Percentiles rank a stretch among this genome's conserved stretches.
phyloP scores from a whole-genome alignment of 2,888 invertebrate species.

The Lutraria lutraria region DNA sequence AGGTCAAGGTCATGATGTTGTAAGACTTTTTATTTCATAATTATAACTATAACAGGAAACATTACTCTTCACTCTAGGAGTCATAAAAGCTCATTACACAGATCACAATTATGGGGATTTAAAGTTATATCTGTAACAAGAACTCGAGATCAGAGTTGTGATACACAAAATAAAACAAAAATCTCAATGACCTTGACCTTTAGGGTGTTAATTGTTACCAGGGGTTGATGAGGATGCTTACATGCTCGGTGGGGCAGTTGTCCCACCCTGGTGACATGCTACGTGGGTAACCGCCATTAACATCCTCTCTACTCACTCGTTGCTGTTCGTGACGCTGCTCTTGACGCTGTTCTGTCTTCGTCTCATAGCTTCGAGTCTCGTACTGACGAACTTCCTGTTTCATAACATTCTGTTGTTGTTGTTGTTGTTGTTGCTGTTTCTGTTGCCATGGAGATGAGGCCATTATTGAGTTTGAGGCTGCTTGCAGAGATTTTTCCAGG shows the following conservation, averaged over 20 bases:
- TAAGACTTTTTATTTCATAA: too few relatives aligned
- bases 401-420: constrained; percentile 42
- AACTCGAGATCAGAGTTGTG: too few relatives aligned
- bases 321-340: constrained; percentile 68
- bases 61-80: neutral
- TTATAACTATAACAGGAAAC: too few relatives aligned
- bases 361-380: constrained; percentile 72
- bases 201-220: constrained; percentile 24
- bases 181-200: constrained; percentile 43
- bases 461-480: constrained; percentile 79
- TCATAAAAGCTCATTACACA: neutral
- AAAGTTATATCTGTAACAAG: too few relatives aligned
- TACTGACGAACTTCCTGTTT: constrained; percentile 67
- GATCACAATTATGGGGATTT: too few relatives aligned
- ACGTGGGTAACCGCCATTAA: constrained; percentile 65
- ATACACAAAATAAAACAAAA: neutral
- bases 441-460: constrained; percentile 70
- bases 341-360: constrained; percentile 68
- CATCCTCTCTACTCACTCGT: constrained; percentile 72
- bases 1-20: neutral
- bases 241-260: constrained; percentile 70
- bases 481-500: constrained; percentile 79
- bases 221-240: constrained; percentile 58
- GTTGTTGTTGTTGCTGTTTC: constrained; percentile 61
- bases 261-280: constrained; percentile 78